Base-by-base conservation (phyloP, 2,797 vertebrate species). In the Varecia variegata region DNA sequence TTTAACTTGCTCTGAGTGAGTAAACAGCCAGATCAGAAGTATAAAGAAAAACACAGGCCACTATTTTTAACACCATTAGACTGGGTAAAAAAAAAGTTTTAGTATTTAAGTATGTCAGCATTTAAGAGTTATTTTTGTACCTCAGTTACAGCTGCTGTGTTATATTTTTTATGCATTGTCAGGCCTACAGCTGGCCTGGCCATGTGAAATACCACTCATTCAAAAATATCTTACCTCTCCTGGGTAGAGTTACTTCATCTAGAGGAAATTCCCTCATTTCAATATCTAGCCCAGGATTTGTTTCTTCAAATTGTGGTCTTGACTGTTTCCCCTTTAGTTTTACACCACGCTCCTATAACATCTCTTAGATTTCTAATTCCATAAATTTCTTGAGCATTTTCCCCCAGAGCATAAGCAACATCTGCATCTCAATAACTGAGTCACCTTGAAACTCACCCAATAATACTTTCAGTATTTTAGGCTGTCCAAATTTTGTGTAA, bases 331-430 rank as follows among this genome's bases (percentile, higher is more conserved):
- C 9, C 67, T 70, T 83, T 67, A 82, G n/a, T 70, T 96, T 96
- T 79, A 90, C 1, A 71, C 74, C 38, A 62, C 67, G 14, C 1
- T 56, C 21, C 70, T 62, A 35, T 40, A 54, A 32, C 18, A 70
- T 60, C 40, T 92, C 54, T 96, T 93, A 65, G n/a, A 71, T 93
- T 93, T 77, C 47, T 87, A 89, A 73, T 82, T 71, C 23, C 8
- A 67, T 60, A 93, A 54, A 93, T 73, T 70, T 85, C n/a, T 82
- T 93, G 21, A 92, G 32, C 7, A 74, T 54, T 93, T 88, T 10
- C 12, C 67, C 9, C 45, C 30, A 88, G 45, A 12, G 11, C 15
- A 71, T 10, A 86, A 88, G 32, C 17, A 93, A 94, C 25, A 58
- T 60, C 32, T 85, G 32, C 23, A 73, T 83, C 62, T 95, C 56